Base-by-base conservation (phyloP, 2,888 invertebrate species). In the Leucoma salicis region DNA sequence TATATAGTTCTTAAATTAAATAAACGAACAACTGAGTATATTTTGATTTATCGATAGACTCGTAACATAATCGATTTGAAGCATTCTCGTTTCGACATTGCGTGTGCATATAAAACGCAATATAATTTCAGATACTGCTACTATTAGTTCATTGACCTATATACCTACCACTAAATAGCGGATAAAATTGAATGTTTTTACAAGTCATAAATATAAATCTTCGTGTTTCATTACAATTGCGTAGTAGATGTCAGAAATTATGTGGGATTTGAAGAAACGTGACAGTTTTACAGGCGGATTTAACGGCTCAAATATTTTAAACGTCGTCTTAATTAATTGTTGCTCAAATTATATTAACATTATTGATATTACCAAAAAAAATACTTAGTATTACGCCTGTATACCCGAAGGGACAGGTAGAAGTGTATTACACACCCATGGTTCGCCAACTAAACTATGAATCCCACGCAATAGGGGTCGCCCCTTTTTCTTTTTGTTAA, bases 141-240 rank as follows among this genome's bases (percentile, higher is more conserved):
- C n/a, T 35, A 49, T 46, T 40, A 53, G 65, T 57, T 53, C 66
- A 39, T 54, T 44, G 54, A 49, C 63, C 65, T 52, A 57, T 6
- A 49, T 59, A 39, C 28, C 11, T 42, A 39, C 28, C 11, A 40
- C 50, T 36, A 29, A 44, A 53, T 10, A 44, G 45, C 41, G 31
- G 37, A 42, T 53, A 52, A 53, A 46, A 53, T 51, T 51, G 15
- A 39, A 44, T 41, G 27, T 45, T 49, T 56, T 48, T 42, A 46
- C 31, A 52, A 48, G 57, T 44, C 45, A 48, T 53, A 40, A 45
- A 45, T 35, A 53, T 62, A 62, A 64, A 64, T 58, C 52, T 41
- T 35, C 21, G 15, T 31, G 33, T 49, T 39, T 47, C 41, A 44
- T 57, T 55, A 35, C 44, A 52, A n/a, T 50, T 62, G 52, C 34